phyloP scores from a whole-genome alignment of 2,888 invertebrate species.

The Mesorhabditis belari region DNA sequence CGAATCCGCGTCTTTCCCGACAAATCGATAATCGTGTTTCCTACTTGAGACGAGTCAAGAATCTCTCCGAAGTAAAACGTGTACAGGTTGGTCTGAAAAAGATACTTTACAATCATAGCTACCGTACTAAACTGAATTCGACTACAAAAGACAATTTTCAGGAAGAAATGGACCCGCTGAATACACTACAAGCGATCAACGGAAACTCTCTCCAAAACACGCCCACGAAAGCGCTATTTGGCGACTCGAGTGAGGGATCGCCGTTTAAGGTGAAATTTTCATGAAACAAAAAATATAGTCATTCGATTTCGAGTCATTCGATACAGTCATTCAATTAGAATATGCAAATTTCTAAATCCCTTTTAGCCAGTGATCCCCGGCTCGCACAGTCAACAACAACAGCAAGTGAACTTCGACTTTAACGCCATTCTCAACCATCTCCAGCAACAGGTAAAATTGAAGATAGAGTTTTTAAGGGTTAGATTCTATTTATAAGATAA shows the following conservation, averaged over 20 bases:
- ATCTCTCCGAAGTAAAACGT: constrained; percentile 21
- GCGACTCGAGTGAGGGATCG: neutral
- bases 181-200: neutral
- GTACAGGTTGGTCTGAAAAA: constrained; percentile 6
- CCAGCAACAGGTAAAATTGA: neutral
- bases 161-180: neutral
- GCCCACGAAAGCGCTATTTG: neutral
- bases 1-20: constrained; percentile 27
- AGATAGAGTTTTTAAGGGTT: too few relatives aligned
- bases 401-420: neutral
- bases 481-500: too few relatives aligned
- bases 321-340: too few relatives aligned
- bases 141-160: too few relatives aligned
- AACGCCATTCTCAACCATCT: neutral
- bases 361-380: neutral
- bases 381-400: too few relatives aligned
- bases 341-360: neutral
- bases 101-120: constrained; percentile 5
- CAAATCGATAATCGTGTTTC: constrained; percentile 38
- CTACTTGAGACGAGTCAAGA: constrained; percentile 33
- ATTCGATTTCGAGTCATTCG: too few relatives aligned
- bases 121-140: too few relatives aligned
- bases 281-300: too few relatives aligned
- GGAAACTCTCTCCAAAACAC: neutral
- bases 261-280: neutral